These are phyloP conservation scores for Eledona agricola DNA, from an alignment of 2,888 invertebrate species.

Conservation along the genomic window DNA sequence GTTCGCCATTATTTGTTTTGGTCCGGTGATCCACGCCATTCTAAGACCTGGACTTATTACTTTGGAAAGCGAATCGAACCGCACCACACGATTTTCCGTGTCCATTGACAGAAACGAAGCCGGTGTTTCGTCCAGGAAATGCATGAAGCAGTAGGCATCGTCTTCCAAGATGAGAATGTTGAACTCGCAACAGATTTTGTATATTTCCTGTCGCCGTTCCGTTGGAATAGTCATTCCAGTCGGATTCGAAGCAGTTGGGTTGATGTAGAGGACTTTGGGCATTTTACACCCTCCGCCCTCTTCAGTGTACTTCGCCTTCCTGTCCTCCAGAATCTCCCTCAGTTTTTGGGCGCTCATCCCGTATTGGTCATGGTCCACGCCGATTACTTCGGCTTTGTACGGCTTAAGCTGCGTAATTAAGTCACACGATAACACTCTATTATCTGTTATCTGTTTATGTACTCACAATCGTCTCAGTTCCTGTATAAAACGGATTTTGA, in stretches of 20 bases:
- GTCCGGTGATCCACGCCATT: slow-evolving; percentile 78
- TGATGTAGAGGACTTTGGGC: slow-evolving; percentile 78
- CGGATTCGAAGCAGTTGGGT: slow-evolving; percentile 78
- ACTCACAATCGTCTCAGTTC: slow-evolving; percentile 73
- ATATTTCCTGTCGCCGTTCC: slow-evolving; percentile 74
- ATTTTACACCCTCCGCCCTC: slow-evolving; percentile 63
- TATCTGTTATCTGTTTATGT: slow-evolving; percentile 1
- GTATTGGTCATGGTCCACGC: slow-evolving; percentile 74
- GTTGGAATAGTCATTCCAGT: slow-evolving; percentile 75
- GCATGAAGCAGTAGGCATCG: slow-evolving; percentile 83
- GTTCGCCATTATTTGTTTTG: slow-evolving; percentile 69
- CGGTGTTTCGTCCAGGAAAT: slow-evolving; percentile 71
- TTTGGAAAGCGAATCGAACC: slow-evolving; percentile 83
- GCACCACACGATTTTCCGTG: slow-evolving; percentile 77
- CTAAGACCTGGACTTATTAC: slow-evolving; percentile 76
- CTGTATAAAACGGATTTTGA: slow-evolving; percentile 77
- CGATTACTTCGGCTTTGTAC: slow-evolving; percentile 70
- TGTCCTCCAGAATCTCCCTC: slow-evolving; percentile 66
- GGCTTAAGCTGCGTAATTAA: slow-evolving; percentile 70
- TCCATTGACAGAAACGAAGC: slow-evolving; percentile 79
- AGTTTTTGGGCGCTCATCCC: slow-evolving; percentile 74
- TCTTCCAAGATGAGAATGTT: slow-evolving; percentile 83
- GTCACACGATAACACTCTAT: slow-evolving; percentile 15
- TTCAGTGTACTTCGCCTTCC: slow-evolving; percentile 62
- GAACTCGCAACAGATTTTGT: slow-evolving; percentile 77